Evolutionary conservation across 1,140 invertebrate species (phyloP).

Genomic region (Drosophila gunungcola): DNA sequence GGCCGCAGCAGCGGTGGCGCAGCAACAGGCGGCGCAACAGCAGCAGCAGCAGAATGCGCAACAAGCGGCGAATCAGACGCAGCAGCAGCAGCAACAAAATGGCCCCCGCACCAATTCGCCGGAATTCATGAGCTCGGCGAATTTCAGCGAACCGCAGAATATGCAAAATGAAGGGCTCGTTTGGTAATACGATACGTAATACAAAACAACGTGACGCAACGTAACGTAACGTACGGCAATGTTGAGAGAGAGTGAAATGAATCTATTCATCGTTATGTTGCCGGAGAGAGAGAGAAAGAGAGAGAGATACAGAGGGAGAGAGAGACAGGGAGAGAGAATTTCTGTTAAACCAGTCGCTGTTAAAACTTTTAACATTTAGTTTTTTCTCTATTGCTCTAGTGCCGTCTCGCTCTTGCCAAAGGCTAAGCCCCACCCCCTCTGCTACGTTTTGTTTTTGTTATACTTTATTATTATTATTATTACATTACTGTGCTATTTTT

Average conservation of each 20-base stretch:
- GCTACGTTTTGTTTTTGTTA: conserved; percentile 57
- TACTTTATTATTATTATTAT: conserved; percentile 65
- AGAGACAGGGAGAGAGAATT: conserved; percentile 13
- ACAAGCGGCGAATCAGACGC: conserved; percentile 76
- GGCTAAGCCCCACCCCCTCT: conserved; percentile 25
- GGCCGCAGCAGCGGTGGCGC: conserved; percentile 48
- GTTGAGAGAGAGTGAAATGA: too few species aligned
- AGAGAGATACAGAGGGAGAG: conserved; percentile 34
- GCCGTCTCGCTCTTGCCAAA: conserved; percentile 56
- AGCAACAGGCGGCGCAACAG: conserved; percentile 77
- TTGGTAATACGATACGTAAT: conserved; percentile 86
- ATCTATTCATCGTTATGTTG: too few species aligned
- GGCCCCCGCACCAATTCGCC: conserved; percentile 85
- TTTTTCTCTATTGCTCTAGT: conserved; percentile 18
- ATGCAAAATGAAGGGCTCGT: conserved; percentile 90
- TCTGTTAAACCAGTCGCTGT: too few species aligned
- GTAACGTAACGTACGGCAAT: too few species aligned
- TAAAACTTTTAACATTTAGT: too few species aligned
- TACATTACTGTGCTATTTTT: conserved; percentile 62
- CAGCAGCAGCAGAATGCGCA: conserved; percentile 79
- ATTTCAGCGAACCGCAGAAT: conserved; percentile 89
- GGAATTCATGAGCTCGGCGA: conserved; percentile 86
- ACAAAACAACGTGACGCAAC: too few species aligned
- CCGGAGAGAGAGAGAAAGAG: conserved; percentile 9
- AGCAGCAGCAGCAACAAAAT: conserved; percentile 76